Conservation (phyloP, 2,888 invertebrate species). For the Mythimna impura region DNA sequence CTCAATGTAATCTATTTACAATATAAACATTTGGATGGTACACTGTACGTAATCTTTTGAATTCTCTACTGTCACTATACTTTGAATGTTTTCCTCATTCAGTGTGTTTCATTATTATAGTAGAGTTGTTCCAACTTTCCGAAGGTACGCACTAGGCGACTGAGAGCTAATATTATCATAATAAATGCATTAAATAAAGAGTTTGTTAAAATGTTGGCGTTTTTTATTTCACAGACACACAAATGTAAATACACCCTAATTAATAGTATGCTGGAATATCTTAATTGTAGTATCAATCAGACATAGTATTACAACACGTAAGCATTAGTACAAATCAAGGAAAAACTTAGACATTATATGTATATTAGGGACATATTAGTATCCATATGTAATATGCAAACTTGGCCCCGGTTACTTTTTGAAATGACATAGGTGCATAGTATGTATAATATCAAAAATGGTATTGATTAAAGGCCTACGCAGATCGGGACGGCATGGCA, state of each 20-base stretch:
- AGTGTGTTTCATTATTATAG: conserved; percentile 71
- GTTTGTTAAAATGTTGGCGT: conserved; percentile 85
- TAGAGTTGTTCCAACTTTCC: conserved; percentile 90
- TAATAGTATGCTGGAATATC: not conserved
- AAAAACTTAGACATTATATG: not conserved
- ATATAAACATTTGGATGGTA: conserved; percentile 53
- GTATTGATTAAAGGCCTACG: no score
- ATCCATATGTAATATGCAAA: not conserved
- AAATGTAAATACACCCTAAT: not conserved
- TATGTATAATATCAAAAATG: not conserved
- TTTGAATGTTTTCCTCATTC: conserved; percentile 68
- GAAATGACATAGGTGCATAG: not conserved
- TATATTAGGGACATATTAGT: no score
- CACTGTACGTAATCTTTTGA: conserved; percentile 68
- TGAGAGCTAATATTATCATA: conserved; percentile 90
- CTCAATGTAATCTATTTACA: conserved; percentile 19
- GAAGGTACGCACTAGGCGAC: conserved; percentile 91
- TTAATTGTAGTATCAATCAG: not conserved
- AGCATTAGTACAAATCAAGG: not conserved
- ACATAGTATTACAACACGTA: not conserved
- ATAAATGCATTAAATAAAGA: conserved; percentile 90
- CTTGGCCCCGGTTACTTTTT: not conserved
- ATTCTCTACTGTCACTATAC: conserved; percentile 67
- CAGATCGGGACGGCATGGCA: no score
- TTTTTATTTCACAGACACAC: conserved; percentile 67